Base-by-base conservation (phyloP, 2,113 vertebrate species). In the Campylorhamphus procurvoides region DNA sequence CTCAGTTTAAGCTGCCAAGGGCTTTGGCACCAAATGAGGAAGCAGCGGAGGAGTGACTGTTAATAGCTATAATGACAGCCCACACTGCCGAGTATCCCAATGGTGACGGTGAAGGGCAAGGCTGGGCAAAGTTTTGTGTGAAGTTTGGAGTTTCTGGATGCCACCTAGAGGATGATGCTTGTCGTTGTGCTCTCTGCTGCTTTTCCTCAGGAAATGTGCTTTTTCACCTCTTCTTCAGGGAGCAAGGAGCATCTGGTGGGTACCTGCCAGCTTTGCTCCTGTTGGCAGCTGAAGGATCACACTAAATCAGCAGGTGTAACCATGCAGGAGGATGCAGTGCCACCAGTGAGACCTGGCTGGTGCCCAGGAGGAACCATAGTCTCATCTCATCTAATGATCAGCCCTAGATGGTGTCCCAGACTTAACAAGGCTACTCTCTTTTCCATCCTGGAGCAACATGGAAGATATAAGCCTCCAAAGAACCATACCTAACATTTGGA, bases 111-210 rank as follows among this genome's bases (percentile, higher is more conserved):
- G 7, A 7, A 62, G 37, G 53, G 39, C 53, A 13, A 44, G 62
- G 66, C 71, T 77, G 24, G 0, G 4, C 20, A 23, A 35, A 56
- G 12, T 11, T 28, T 5, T 3, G 4, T 12, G 20, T 8, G 52
- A 16, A 35, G 37, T 91, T 80, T 33, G 33, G 85, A 72, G 82
- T 40, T 74, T 73, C 60, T 66, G 56, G 92, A 68, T 93, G 88
- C 94, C 93, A 94, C 52, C 85, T 93, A 93, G 93, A 96, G 87
- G 95, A 90, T 84, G 86, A 55, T 52, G 64, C 47, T 55, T 52
- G 68, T 37, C 47, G 35, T 27, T 66, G 55, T 92, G 22, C 52
- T 86, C 40, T 62, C 14, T 0, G 59, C 25, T 29, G 63, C 35
- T 84, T 84, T 76, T 80, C 31, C 18, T 44, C 25, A 3, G 33